Evolutionary conservation across 2,113 vertebrate species (phyloP).

Genomic region (Uropsilus gracilis): DNA sequence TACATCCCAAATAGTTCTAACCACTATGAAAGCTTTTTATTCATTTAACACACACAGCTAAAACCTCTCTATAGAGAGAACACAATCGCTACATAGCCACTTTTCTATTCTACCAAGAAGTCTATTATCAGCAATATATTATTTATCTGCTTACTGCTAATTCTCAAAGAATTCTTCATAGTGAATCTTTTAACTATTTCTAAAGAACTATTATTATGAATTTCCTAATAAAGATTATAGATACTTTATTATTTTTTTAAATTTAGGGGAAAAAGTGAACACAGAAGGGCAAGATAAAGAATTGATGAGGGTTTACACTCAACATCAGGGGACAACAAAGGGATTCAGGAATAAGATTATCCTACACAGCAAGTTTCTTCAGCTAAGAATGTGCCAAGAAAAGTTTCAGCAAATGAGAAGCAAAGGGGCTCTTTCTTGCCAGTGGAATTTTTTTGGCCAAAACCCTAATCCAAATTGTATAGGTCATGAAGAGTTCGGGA

Average conservation of each 20-base stretch:
- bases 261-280: slow-evolving; percentile 3
- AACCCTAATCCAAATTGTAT: not conserved
- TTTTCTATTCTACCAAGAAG: slow-evolving; percentile 23
- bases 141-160: not conserved
- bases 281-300: slow-evolving; percentile 12
- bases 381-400: not conserved
- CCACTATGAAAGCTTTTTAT: not conserved
- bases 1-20: slow-evolving; percentile 15
- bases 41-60: not conserved
- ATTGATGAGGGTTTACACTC: not conserved
- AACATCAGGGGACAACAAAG: not conserved
- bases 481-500: not conserved
- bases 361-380: not conserved
- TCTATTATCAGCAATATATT: not conserved
- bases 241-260: slow-evolving; percentile 6
- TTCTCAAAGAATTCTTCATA: slow-evolving; percentile 46
- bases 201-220: not conserved
- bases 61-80: not conserved
- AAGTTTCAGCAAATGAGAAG: slow-evolving; percentile 20
- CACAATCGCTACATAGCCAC: not conserved
- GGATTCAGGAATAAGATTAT: not conserved
- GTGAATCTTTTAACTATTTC: slow-evolving; percentile 10
- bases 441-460: not conserved
- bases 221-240: slow-evolving; percentile 32
- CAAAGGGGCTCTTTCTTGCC: not conserved